phyloP scores from a whole-genome alignment of 2,888 invertebrate species.

The Volucella inflata region DNA sequence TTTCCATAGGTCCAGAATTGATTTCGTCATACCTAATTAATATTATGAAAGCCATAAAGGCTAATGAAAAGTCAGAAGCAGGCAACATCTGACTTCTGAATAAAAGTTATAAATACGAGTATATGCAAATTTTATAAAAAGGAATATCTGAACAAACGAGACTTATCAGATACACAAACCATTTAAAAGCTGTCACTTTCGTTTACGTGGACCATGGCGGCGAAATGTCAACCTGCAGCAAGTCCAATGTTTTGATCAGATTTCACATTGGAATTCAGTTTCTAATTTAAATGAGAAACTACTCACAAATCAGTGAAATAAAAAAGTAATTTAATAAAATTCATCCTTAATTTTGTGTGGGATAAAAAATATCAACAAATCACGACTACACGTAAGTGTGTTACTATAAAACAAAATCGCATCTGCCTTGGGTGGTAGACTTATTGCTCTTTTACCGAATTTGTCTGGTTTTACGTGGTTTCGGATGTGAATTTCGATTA shows the following conservation, averaged over 20 bases:
- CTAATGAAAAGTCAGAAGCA: too few relatives aligned
- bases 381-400: constrained; percentile 14
- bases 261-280: neutral
- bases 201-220: constrained; percentile 70
- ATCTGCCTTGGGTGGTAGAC: neutral
- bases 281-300: neutral
- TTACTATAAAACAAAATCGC: neutral
- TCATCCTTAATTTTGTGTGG: neutral
- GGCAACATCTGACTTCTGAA: too few relatives aligned
- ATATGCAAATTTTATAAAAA: neutral
- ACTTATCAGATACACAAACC: constrained; percentile 30
- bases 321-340: neutral
- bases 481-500: neutral
- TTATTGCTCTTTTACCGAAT: neutral
- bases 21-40: too few relatives aligned
- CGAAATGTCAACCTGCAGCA: constrained; percentile 31
- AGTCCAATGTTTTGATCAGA: constrained; percentile 49
- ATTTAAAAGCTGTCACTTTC: constrained; percentile 55
- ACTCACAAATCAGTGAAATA: neutral
- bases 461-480: neutral
- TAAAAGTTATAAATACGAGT: too few relatives aligned
- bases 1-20: too few relatives aligned
- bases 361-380: neutral
- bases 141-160: constrained; percentile 21
- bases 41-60: too few relatives aligned